phyloP scores from a whole-genome alignment of 2,113 vertebrate genomes.

The Solea senegalensis region DNA sequence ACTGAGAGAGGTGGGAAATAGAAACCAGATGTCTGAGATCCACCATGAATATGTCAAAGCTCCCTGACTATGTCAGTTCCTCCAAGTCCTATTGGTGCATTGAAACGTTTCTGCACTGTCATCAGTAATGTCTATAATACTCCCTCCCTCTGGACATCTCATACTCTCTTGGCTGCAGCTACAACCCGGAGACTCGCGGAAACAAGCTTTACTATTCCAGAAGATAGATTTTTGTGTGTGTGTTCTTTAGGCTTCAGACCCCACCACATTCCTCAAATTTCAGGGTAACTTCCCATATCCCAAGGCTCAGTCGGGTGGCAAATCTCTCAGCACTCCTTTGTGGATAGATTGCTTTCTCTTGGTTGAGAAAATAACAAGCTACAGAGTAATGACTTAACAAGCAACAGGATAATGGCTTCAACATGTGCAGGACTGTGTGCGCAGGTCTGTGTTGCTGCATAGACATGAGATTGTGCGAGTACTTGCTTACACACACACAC shows the following conservation, averaged over 20 bases:
- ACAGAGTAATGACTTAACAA: slow-evolving; percentile 82
- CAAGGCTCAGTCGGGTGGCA: slow-evolving; percentile 76
- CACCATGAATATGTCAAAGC: slow-evolving; percentile 80
- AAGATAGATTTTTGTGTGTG: slow-evolving; percentile 40
- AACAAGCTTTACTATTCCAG: slow-evolving; percentile 54
- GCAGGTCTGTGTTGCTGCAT: slow-evolving; percentile 59
- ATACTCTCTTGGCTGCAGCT: slow-evolving; percentile 52
- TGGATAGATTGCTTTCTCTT: slow-evolving; percentile 79
- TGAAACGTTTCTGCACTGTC: slow-evolving; percentile 71
- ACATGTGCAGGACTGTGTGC: slow-evolving; percentile 69
- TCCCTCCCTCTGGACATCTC: slow-evolving; percentile 59
- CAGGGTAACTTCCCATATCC: slow-evolving; percentile 79
- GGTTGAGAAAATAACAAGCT: slow-evolving; percentile 82
- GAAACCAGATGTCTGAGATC: slow-evolving; percentile 80
- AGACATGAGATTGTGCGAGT: slow-evolving; percentile 39
- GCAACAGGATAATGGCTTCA: slow-evolving; percentile 82
- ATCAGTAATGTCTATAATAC: slow-evolving; percentile 68
- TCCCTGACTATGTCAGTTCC: slow-evolving; percentile 76
- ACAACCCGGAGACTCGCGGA: slow-evolving; percentile 45
- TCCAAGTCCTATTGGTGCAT: slow-evolving; percentile 67
- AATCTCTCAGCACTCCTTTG: slow-evolving; percentile 80
- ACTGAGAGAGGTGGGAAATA: slow-evolving; percentile 75
- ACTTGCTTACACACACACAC: slow-evolving; percentile 41
- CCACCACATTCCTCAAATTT: slow-evolving; percentile 77
- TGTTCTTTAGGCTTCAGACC: slow-evolving; percentile 71